These are phyloP conservation scores for Colostygia pectinataria DNA, from an alignment of 2,888 invertebrate species.

Conservation along the genomic window DNA sequence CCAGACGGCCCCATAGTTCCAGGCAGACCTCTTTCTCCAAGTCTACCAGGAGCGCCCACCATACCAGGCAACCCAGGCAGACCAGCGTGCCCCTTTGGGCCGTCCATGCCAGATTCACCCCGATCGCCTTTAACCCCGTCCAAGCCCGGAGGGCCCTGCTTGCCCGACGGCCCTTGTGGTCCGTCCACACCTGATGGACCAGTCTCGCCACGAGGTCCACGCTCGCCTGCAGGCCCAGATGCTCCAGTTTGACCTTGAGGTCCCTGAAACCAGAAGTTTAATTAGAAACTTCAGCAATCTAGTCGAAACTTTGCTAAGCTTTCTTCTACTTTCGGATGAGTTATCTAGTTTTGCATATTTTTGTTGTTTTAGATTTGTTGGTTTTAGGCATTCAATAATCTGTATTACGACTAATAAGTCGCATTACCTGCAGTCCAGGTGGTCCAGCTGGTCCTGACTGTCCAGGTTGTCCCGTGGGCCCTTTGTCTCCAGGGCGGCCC, in stretches of 20 bases:
- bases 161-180: conserved; percentile 89
- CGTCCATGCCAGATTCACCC: conserved; percentile 86
- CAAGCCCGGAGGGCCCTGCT: conserved; percentile 88
- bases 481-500: conserved; percentile 90
- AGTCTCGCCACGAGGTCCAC: conserved; percentile 87
- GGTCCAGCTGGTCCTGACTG: conserved; percentile 85
- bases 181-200: conserved; percentile 91
- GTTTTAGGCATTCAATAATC: too few species aligned
- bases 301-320: too few species aligned
- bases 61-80: conserved; percentile 91
- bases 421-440: conserved; percentile 86
- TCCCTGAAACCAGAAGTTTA: conserved; percentile 5
- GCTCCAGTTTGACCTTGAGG: conserved; percentile 87
- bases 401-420: too few species aligned
- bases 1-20: conserved; percentile 87
- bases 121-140: conserved; percentile 87
- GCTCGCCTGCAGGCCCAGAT: conserved; percentile 87
- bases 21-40: conserved; percentile 87
- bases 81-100: conserved; percentile 92
- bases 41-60: conserved; percentile 85
- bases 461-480: conserved; percentile 86
- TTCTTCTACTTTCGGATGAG: too few species aligned
- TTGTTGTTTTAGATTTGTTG: too few species aligned
- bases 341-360: too few species aligned
- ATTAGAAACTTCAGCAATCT: too few species aligned